Conservation (phyloP, 2,888 invertebrate species). For the Dasypogon diadema region DNA sequence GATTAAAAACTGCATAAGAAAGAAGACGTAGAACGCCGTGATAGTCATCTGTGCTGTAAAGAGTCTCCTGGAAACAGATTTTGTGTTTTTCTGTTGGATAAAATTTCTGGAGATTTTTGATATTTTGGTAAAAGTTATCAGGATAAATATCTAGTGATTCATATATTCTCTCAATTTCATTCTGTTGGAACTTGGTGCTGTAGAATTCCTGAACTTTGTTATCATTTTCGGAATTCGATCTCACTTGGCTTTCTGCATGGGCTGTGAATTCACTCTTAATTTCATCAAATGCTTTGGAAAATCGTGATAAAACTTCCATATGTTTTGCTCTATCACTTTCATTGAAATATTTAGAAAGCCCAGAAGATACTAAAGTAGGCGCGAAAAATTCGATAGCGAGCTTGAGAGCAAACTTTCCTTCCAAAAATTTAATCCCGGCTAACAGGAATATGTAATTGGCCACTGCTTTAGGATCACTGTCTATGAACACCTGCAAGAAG, state of each 20-base stretch:
- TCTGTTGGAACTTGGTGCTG: background rate
- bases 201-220: background rate
- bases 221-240: background rate
- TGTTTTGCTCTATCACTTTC: background rate
- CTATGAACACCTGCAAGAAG: background rate
- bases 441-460: constrained; percentile 16
- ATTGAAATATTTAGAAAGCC: constrained; percentile 7
- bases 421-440: constrained; percentile 4
- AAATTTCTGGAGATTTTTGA: background rate
- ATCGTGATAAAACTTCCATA: background rate
- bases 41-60: background rate
- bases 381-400: constrained; percentile 1
- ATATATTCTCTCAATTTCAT: background rate
- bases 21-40: background rate
- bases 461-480: background rate
- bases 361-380: background rate
- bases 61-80: background rate
- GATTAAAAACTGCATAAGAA: background rate
- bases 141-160: background rate
- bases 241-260: background rate
- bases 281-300: background rate
- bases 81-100: background rate
- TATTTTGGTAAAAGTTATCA: background rate
- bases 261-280: background rate
- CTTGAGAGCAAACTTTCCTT: background rate